phyloP scores from a whole-genome alignment of 2,113 vertebrate species.

The Mobula hypostoma region DNA sequence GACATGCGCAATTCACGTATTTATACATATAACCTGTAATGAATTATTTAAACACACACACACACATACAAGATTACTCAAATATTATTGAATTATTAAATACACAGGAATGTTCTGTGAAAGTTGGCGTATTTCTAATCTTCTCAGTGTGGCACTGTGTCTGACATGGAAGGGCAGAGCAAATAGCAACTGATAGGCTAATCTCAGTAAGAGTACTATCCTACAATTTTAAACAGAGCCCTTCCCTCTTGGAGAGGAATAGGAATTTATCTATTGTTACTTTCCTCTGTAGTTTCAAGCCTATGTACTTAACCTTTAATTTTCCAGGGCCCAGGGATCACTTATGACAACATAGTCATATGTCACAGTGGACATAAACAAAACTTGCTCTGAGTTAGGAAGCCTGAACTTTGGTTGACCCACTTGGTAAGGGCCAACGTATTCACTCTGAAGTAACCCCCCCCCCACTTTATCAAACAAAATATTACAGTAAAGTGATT shows the following conservation, averaged over 20 bases:
- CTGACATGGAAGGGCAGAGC: not conserved
- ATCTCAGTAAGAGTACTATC: not conserved
- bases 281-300: not conserved
- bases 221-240: not conserved
- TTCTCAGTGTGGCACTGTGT: not conserved
- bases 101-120: not conserved
- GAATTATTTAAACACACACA: too few species aligned
- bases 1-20: too few species aligned
- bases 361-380: not conserved
- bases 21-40: too few species aligned
- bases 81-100: too few species aligned
- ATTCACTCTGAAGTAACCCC: not conserved
- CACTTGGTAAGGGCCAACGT: not conserved
- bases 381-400: not conserved
- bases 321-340: not conserved
- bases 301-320: not conserved
- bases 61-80: too few species aligned
- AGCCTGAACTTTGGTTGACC: not conserved
- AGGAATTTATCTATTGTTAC: not conserved
- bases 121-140: not conserved
- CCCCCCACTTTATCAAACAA: not conserved
- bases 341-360: not conserved
- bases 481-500: not conserved
- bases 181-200: not conserved
- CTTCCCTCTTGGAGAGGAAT: not conserved